phyloP scores from a whole-genome alignment of 2,797 vertebrate species.

The Emydoidea blandingii region DNA sequence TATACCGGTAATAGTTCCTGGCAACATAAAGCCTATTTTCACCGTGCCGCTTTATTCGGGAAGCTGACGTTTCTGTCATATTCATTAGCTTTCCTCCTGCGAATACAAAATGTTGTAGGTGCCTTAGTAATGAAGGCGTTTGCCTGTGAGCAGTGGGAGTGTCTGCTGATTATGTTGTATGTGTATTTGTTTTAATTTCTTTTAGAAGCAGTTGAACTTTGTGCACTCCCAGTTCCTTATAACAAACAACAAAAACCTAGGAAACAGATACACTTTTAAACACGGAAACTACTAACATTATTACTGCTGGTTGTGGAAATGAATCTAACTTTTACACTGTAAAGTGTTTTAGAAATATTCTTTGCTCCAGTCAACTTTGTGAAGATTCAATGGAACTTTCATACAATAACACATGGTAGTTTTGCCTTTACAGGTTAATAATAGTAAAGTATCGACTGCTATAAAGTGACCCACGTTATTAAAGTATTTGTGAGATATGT shows the following conservation, averaged over 20 bases:
- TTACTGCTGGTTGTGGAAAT: not conserved
- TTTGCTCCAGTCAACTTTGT: not conserved
- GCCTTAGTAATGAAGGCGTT: not conserved
- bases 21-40: not conserved
- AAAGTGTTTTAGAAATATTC: not conserved
- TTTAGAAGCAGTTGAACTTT: slow-evolving; percentile 60
- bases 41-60: not conserved
- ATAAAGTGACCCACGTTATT: not conserved
- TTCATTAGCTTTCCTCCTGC: not conserved
- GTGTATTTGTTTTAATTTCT: slow-evolving; percentile 35
- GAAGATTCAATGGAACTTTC: not conserved
- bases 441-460: not conserved
- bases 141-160: slow-evolving; percentile 45
- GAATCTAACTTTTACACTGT: not conserved
- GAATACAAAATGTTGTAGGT: not conserved
- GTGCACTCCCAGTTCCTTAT: slow-evolving; percentile 36
- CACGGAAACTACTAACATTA: not conserved
- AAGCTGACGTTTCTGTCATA: not conserved
- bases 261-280: not conserved
- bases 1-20: not conserved
- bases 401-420: rapidly evolving
- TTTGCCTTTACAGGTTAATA: not conserved
- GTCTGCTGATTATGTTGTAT: not conserved
- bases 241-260: not conserved
- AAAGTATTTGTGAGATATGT: not conserved